Evolutionary conservation across 2,113 vertebrate genomes (phyloP).

Genomic region (Caloenas nicobarica): DNA sequence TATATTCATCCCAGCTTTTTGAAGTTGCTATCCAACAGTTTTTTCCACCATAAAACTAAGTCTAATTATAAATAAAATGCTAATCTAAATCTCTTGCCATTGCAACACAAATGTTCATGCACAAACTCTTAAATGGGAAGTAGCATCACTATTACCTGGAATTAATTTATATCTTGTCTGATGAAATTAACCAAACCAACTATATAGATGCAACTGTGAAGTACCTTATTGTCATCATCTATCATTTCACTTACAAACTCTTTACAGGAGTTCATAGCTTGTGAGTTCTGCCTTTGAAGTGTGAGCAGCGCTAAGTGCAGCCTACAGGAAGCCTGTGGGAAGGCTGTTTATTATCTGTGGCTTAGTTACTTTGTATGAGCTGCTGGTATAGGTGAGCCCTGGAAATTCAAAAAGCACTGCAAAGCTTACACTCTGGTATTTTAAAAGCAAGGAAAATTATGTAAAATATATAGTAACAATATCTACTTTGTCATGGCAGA

Average conservation of each 20-base stretch:
- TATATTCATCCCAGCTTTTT: background rate
- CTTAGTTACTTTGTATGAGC: background rate
- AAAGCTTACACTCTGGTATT: background rate
- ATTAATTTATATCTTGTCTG: background rate
- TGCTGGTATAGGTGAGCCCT: background rate
- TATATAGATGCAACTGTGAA: background rate
- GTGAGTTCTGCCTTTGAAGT: background rate
- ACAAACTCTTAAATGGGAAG: background rate
- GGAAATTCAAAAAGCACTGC: background rate
- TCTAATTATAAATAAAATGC: background rate
- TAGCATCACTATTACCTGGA: background rate
- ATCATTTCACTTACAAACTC: background rate
- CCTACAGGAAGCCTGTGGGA: background rate
- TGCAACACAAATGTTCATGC: fast-evolving
- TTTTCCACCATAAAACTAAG: background rate
- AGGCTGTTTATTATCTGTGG: background rate
- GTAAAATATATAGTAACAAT: background rate
- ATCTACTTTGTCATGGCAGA: background rate
- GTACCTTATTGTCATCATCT: background rate
- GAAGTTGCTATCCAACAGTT: background rate
- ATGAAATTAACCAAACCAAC: background rate
- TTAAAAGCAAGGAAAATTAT: background rate
- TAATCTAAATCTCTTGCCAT: background rate
- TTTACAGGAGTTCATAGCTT: background rate
- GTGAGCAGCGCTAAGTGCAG: background rate